Percentiles rank a stretch among this genome's conserved stretches.
Conservation (phyloP, 2,888 invertebrate species). For the Allophyes oxyacanthae region DNA sequence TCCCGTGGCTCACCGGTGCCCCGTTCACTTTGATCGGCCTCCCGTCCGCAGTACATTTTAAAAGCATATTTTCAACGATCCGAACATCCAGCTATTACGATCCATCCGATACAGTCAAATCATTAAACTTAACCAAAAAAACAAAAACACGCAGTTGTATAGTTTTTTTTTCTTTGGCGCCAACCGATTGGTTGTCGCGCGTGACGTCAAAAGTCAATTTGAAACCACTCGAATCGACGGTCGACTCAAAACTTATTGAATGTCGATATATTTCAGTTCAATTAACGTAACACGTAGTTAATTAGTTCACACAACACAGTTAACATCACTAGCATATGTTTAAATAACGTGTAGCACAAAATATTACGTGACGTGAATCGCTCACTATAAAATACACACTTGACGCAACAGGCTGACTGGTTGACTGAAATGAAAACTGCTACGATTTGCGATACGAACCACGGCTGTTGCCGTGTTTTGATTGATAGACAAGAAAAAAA, state of each 20-base stretch:
- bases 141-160: conserved; percentile 67
- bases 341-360: conserved; percentile 53
- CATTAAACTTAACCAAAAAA: conserved; percentile 65
- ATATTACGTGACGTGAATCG: conserved; percentile 43
- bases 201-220: conserved; percentile 87
- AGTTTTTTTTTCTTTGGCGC: conserved; percentile 69
- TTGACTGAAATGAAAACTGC: conserved; percentile 67
- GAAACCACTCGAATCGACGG: conserved; percentile 78
- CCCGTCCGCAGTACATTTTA: conserved; percentile 87
- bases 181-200: conserved; percentile 78
- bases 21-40: conserved; percentile 87
- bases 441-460: conserved; percentile 60
- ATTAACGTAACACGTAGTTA: conserved; percentile 53
- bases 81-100: conserved; percentile 70
- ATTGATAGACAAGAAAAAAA: conserved; percentile 60
- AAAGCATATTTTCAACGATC: conserved; percentile 80
- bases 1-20: conserved; percentile 77
- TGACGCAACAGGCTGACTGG: conserved; percentile 63
- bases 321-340: conserved; percentile 56
- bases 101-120: conserved; percentile 73
- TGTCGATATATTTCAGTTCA: conserved; percentile 49
- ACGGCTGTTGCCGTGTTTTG: conserved; percentile 63
- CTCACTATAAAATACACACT: conserved; percentile 33
- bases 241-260: conserved; percentile 68
- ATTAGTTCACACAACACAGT: conserved; percentile 70